Evolutionary conservation across 2,888 invertebrate species (phyloP).

Genomic region (Seira ritae): DNA sequence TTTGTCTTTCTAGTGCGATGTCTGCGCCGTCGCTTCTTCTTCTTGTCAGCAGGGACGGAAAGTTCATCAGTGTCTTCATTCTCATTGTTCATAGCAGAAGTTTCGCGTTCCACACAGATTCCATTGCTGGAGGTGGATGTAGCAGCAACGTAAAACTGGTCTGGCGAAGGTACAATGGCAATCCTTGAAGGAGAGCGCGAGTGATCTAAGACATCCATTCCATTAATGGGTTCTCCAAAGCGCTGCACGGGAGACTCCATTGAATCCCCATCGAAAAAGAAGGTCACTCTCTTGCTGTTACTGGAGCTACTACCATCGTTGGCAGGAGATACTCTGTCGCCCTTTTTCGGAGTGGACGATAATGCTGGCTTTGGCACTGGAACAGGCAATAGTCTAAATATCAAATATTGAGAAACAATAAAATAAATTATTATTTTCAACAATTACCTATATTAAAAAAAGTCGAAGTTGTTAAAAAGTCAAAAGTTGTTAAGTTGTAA

Average conservation of each 20-base stretch:
- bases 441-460: too few species aligned
- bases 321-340: neutral
- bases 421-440: neutral
- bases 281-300: slow-evolving; percentile 27
- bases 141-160: neutral
- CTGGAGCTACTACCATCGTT: neutral
- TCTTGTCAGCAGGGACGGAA: slow-evolving; percentile 4
- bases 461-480: too few species aligned
- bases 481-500: too few species aligned
- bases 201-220: slow-evolving; percentile 20
- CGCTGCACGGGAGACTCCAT: slow-evolving; percentile 18
- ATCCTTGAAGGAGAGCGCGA: neutral
- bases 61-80: neutral
- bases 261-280: slow-evolving; percentile 44
- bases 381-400: slow-evolving; percentile 36
- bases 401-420: neutral
- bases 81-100: neutral
- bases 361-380: slow-evolving; percentile 40
- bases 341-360: slow-evolving; percentile 31
- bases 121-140: neutral
- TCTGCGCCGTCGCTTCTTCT: slow-evolving; percentile 30
- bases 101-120: neutral
- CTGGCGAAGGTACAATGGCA: neutral
- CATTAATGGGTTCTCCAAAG: neutral
- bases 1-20: slow-evolving; percentile 33